Evolutionary conservation across 30 jellyfish, hydroid and myxozoan species (phyloP).

Genomic region (Rhopilema esculentum): DNA sequence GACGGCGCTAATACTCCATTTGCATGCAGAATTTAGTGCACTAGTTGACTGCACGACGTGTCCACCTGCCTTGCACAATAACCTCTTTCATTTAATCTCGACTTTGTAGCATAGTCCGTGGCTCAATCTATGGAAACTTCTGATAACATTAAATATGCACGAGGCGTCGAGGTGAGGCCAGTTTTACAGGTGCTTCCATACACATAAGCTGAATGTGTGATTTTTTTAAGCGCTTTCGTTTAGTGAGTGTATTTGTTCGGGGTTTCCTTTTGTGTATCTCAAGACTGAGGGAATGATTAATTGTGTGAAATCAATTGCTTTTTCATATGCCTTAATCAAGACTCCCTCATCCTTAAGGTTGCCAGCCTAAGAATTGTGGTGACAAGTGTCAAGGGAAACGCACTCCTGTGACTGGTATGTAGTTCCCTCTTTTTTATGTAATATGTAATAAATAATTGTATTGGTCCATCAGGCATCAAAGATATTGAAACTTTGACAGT

Average conservation of each 20-base stretch:
- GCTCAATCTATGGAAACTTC: constrained; percentile 34
- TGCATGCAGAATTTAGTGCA: background rate
- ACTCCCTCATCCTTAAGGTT: background rate
- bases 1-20: background rate
- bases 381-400: too few relatives aligned
- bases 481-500: too few relatives aligned
- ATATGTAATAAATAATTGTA: too few relatives aligned
- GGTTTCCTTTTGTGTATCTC: background rate
- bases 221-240: constrained; percentile 21
- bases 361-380: too few relatives aligned
- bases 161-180: constrained; percentile 52
- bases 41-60: background rate
- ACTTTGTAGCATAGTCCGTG: constrained; percentile 17
- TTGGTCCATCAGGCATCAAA: too few relatives aligned
- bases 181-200: constrained; percentile 65
- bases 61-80: constrained; percentile 37
- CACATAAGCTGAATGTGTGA: constrained; percentile 29
- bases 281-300: background rate
- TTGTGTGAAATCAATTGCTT: background rate
- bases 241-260: background rate
- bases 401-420: background rate
- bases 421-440: too few relatives aligned
- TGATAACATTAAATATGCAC: constrained; percentile 70
- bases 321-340: background rate
- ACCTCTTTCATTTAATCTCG: constrained; percentile 28